Conservation (phyloP, 2,888 invertebrate genomes). For the Tetanocera ferruginea region DNA sequence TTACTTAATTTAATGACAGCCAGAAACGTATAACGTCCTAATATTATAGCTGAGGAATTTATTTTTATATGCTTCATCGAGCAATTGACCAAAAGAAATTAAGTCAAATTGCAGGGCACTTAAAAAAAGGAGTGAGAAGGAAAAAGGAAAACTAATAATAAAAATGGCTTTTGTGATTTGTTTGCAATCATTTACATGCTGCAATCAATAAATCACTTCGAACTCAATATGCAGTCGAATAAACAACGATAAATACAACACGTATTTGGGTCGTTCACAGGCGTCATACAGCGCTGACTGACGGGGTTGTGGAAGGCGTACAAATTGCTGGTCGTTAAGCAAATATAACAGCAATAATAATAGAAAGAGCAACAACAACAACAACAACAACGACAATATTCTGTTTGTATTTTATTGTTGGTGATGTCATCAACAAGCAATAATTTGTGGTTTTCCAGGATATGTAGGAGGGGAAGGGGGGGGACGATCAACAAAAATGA, state of each 20-base stretch:
- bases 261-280: not conserved
- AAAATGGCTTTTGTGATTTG: slow-evolving; percentile 28
- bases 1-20: too few species aligned
- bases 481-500: too few species aligned
- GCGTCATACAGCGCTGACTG: not conserved
- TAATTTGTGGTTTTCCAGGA: not conserved
- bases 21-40: too few species aligned
- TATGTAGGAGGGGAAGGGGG: too few species aligned
- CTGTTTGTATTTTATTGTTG: not conserved
- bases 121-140: not conserved
- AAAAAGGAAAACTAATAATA: slow-evolving; percentile 2
- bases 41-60: too few species aligned
- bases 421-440: not conserved
- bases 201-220: slow-evolving; percentile 34
- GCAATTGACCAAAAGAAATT: not conserved
- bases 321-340: slow-evolving; percentile 21
- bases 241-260: not conserved
- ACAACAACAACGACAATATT: not conserved
- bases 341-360: slow-evolving; percentile 5
- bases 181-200: slow-evolving; percentile 28
- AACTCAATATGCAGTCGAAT: not conserved
- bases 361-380: not conserved
- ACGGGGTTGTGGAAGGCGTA: not conserved
- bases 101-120: not conserved
- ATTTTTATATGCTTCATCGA: too few species aligned